Evolutionary conservation across 2,888 invertebrate genomes (phyloP).

Genomic region (Torymus auratus): DNA sequence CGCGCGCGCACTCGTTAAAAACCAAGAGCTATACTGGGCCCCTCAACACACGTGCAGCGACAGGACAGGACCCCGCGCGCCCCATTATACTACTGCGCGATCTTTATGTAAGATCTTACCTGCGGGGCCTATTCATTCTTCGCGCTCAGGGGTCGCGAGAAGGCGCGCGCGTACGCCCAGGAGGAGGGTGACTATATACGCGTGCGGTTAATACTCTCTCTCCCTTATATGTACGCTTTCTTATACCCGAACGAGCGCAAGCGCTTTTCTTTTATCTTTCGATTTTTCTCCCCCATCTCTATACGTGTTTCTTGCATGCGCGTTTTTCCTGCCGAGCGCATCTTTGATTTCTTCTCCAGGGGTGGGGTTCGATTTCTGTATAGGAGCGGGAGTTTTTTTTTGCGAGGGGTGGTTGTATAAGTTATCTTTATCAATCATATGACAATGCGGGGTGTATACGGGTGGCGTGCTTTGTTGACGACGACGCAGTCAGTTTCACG

Average conservation of each 20-base stretch:
- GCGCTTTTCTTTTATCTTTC: constrained; percentile 32
- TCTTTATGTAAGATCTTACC: constrained; percentile 74
- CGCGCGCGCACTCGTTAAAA: no score
- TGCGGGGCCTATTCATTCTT: constrained; percentile 56
- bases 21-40: no score
- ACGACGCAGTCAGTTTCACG: no score
- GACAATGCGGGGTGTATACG: not conserved
- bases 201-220: constrained; percentile 69
- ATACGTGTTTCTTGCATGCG: not conserved
- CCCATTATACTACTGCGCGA: constrained; percentile 62
- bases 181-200: constrained; percentile 64
- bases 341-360: not conserved
- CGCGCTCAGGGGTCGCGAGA: no score
- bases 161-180: constrained; percentile 72
- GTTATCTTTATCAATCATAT: constrained; percentile 48
- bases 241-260: not conserved
- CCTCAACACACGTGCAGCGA: not conserved
- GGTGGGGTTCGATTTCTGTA: not conserved
- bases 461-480: no score
- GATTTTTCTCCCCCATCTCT: not conserved
- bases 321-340: not conserved
- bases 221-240: constrained; percentile 26
- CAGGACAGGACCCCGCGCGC: constrained; percentile 7
- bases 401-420: not conserved
- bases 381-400: not conserved